A percentile compares a stretch with the other conserved stretches of the same genome.
phyloP scores from a whole-genome alignment of 2,888 invertebrate species.

The Plagodis dolabraria region DNA sequence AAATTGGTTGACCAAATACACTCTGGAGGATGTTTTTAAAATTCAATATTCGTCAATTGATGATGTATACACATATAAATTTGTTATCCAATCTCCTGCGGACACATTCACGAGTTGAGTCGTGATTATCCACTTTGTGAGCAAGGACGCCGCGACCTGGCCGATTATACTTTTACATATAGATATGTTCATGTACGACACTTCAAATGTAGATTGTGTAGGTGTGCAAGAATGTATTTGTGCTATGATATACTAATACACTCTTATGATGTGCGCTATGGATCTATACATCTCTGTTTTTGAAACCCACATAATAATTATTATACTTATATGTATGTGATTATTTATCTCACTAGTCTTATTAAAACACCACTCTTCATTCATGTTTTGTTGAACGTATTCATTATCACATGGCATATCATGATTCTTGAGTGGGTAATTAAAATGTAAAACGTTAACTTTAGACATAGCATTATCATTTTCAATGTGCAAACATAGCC shows the following conservation, averaged over 20 bases:
- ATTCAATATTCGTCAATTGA: constrained; percentile 53
- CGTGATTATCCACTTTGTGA: constrained; percentile 81
- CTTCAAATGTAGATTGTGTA: constrained; percentile 24
- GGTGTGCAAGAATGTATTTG: constrained; percentile 20
- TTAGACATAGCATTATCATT: constrained; percentile 40
- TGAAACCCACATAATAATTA: background rate
- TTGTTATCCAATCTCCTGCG: constrained; percentile 70
- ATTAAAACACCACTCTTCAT: constrained; percentile 9
- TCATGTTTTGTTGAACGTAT: constrained; percentile 14
- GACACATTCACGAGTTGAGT: constrained; percentile 57
- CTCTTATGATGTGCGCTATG: constrained; percentile 2
- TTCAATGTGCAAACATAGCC: constrained; percentile 46
- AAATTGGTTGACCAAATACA: constrained; percentile 20
- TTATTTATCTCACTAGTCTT: background rate
- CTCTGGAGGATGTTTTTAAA: constrained; percentile 44
- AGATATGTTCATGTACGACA: constrained; percentile 16
- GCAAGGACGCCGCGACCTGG: constrained; percentile 64
- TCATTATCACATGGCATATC: constrained; percentile 35
- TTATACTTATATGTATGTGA: background rate
- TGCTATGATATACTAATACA: constrained; percentile 9
- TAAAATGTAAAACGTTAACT: constrained; percentile 42
- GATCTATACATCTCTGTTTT: background rate
- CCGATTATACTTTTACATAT: constrained; percentile 53
- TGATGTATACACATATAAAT: constrained; percentile 66
- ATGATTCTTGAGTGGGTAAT: constrained; percentile 39